A percentile compares a stretch with the other conserved stretches of the same genome.
These are phyloP conservation scores for Puntigrus tetrazona DNA, from an alignment of 2,113 vertebrate species.

Conservation along the genomic window DNA sequence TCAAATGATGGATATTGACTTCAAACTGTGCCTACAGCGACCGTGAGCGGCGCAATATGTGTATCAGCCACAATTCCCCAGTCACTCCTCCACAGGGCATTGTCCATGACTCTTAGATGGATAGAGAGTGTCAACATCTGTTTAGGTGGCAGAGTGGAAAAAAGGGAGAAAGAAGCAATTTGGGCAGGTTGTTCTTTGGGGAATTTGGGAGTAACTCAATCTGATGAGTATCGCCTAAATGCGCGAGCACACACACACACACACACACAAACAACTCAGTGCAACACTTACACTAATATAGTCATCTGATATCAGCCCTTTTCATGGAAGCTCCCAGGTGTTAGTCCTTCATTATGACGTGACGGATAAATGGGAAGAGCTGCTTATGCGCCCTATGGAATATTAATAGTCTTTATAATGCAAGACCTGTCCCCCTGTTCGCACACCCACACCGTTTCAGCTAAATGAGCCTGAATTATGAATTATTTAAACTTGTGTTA, in stretches of 20 bases:
- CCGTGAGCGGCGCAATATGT: constrained; percentile 10
- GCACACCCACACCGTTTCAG: constrained; percentile 3
- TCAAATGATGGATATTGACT: constrained; percentile 47
- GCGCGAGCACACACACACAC: constrained; percentile 1
- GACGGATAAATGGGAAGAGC: background rate
- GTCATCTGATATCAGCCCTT: constrained; percentile 14
- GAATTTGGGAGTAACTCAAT: constrained; percentile 20
- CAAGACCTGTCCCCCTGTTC: constrained; percentile 15
- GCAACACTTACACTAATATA: constrained; percentile 28
- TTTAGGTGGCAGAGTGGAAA: constrained; percentile 38
- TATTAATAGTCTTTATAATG: constrained; percentile 35
- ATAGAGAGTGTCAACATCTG: constrained; percentile 42
- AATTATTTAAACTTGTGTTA: constrained; percentile 41
- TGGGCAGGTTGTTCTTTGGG: constrained; percentile 31
- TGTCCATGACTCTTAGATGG: constrained; percentile 31
- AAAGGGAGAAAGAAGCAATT: constrained; percentile 32
- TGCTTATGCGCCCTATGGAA: constrained; percentile 26
- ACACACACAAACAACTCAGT: background rate
- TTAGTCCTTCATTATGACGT: constrained; percentile 34
- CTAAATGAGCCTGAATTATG: constrained; percentile 41
- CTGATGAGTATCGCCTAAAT: constrained; percentile 21
- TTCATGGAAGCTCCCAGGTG: constrained; percentile 23
- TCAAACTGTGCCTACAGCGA: constrained; percentile 37
- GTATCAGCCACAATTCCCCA: constrained; percentile 1
- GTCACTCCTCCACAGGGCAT: constrained; percentile 32